A percentile compares a stretch with the other conserved stretches of the same genome.
phyloP scores from a whole-genome alignment of 37 sponge, comb jelly and placozoan genomes.

The Hexactinellida sp. region DNA sequence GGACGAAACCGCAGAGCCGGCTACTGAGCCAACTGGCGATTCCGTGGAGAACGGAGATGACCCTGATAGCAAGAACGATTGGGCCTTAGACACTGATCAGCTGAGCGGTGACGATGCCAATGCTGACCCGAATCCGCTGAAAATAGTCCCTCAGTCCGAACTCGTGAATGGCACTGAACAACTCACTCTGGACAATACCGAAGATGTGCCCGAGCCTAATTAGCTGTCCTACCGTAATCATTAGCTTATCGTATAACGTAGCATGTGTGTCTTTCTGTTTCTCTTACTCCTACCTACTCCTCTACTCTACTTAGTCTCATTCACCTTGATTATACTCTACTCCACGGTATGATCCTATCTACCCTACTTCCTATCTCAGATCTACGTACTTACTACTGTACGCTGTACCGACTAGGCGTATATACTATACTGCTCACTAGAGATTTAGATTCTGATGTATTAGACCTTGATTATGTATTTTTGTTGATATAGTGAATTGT shows the following conservation, averaged over 20 bases:
- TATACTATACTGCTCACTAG: neutral
- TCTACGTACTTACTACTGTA: neutral
- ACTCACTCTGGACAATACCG: neutral
- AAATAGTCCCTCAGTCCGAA: neutral
- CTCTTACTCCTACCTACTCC: neutral
- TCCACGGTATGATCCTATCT: neutral
- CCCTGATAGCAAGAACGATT: neutral
- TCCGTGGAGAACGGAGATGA: neutral
- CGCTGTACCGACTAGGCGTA: neutral
- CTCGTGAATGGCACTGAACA: neutral
- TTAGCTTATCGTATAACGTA: neutral
- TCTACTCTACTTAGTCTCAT: neutral
- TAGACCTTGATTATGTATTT: constrained; percentile 13
- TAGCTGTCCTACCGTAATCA: neutral
- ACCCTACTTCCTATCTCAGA: neutral
- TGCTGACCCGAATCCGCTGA: neutral
- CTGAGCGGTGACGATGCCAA: neutral
- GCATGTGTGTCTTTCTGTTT: neutral
- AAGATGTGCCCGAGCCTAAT: neutral
- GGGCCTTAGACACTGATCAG: neutral
- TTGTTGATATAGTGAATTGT: constrained; percentile 18
- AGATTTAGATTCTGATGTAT: neutral
- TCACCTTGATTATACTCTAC: neutral
- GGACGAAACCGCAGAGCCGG: neutral
- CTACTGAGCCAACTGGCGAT: neutral